Base-by-base conservation (phyloP, 2,888 invertebrate species). In the Cremastinae sp. region DNA sequence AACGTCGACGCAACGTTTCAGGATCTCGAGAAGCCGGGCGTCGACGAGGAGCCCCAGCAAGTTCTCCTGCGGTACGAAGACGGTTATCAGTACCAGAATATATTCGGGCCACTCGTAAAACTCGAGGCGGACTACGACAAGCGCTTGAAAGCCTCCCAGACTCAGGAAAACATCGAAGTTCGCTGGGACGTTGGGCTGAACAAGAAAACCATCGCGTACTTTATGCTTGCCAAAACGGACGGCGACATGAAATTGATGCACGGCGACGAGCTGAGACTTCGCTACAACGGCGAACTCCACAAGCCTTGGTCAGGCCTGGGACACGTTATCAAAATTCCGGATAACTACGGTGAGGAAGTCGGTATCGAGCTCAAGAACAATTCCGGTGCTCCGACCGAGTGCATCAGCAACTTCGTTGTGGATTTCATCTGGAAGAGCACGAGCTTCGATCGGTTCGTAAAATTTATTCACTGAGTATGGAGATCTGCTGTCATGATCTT, bases 391-490 rank as follows among this genome's bases (percentile, higher is more conserved):
- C 99, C 99, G 0, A 94, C 95, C 0, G 98, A 98, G 83, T 97
- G 97, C 90, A 96, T 96, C 58, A 96, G 96, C 81, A 98, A 97
- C 90, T 99, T 98, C 90, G 97, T 97, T 0, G 97, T 99, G 2
- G 99, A 99, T 90, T 99, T 98, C 90, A 98, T 99, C 61, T 99
- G 98, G 99, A 99, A 99, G 90, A 97, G 98, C 80, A 99, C 98
- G 0, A 97, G 97, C 22, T 99, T 99, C 90, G 98, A 98, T 90
- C 94, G 96, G 96, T 95, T 83, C 82, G 89, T 83, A 61, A 14
- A 61, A 65, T 59, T 7, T 53, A 45, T 20, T 51, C 20, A n/a
- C 4, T 3, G 9, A 5, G 0, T 34, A 2, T 14, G 0, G 1
- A 12, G 9, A 18, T n/a, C n/a, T n/a, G n/a, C n/a, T n/a, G n/a